Evolutionary conservation across 2,797 vertebrate genomes (phyloP).

Genomic region (Taeniopygia guttata): DNA sequence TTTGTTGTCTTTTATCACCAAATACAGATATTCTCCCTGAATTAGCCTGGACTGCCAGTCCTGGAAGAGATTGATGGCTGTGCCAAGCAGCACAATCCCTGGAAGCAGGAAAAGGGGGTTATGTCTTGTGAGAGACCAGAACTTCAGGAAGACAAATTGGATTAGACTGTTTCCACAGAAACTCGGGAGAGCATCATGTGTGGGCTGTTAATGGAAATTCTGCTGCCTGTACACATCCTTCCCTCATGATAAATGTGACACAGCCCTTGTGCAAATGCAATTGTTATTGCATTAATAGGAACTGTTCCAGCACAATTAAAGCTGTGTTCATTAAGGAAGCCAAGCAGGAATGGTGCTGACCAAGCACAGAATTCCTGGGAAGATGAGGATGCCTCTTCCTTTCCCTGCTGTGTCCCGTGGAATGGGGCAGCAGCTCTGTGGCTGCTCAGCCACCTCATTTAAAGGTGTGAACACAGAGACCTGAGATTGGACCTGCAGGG

Average conservation of each 20-base stretch:
- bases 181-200: conserved; percentile 6
- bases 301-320: not conserved
- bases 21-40: not conserved
- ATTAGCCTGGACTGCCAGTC: not conserved
- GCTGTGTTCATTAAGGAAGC: not conserved
- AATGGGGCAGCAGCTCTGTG: not conserved
- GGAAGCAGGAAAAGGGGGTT: not conserved
- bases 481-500: not conserved
- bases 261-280: not conserved
- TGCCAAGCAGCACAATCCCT: not conserved
- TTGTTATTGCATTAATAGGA: not conserved
- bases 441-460: not conserved
- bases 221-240: not conserved
- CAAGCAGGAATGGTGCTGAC: not conserved
- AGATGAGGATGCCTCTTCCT: not conserved
- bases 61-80: not conserved
- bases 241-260: not conserved
- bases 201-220: not conserved
- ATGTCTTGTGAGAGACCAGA: not conserved
- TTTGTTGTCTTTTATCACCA: conserved; percentile 30
- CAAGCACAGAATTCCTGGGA: not conserved
- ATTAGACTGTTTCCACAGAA: not conserved
- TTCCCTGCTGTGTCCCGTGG: not conserved
- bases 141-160: conserved; percentile 20
- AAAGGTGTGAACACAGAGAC: not conserved